Evolutionary conservation across 2,113 vertebrate species (phyloP).

Genomic region (Guaruba guarouba): DNA sequence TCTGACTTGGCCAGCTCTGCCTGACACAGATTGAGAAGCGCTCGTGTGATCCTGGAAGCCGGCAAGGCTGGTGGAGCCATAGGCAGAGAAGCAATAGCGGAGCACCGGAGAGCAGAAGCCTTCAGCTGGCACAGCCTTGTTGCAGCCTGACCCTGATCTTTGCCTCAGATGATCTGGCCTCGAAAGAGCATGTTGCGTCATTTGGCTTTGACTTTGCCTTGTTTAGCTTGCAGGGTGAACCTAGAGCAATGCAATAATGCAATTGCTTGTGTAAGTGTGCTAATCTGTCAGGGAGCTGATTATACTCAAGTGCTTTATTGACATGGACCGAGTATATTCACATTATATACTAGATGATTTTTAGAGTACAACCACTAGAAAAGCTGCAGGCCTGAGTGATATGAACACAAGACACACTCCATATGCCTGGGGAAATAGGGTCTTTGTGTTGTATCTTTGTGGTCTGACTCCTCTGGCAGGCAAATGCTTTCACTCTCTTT

Average conservation of each 20-base stretch:
- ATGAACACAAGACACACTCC: not conserved
- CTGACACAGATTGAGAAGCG: not conserved
- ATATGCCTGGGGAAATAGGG: not conserved
- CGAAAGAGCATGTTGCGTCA: rapidly evolving
- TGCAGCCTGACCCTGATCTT: constrained; percentile 26
- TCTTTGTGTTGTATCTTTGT: not conserved
- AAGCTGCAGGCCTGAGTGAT: not conserved
- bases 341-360: not conserved
- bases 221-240: not conserved
- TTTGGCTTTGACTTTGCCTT: not conserved
- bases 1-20: not conserved
- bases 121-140: not conserved
- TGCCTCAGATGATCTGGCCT: not conserved
- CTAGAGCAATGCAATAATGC: not conserved
- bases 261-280: not conserved
- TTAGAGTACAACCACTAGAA: not conserved
- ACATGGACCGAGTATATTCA: not conserved
- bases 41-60: not conserved
- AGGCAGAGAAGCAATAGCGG: not conserved
- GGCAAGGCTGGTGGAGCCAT: not conserved
- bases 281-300: not conserved
- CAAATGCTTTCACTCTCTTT: not conserved
- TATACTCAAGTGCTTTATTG: not conserved
- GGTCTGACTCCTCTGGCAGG: not conserved
- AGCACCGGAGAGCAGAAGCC: not conserved